Percentiles rank a stretch among this genome's conserved stretches.
Conservation (phyloP, 2,113 vertebrate genomes). For the Bos javanicus region DNA sequence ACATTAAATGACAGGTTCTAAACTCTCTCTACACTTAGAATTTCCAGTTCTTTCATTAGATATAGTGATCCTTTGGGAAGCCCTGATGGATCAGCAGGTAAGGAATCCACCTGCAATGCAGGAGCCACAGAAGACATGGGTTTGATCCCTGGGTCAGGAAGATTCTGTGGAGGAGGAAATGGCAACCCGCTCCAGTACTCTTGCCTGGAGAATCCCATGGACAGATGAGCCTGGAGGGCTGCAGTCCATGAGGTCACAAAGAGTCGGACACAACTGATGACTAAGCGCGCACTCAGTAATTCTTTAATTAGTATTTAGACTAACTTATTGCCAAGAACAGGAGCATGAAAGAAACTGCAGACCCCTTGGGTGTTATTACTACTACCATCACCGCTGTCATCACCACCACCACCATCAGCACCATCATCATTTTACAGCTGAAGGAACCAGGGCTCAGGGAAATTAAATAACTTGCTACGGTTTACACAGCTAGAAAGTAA, state of each 20-base stretch:
- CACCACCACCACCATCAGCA: accelerated
- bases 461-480: not conserved
- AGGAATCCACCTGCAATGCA: not conserved
- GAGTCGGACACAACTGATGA: not conserved
- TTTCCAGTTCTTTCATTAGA: not conserved
- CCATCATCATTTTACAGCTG: not conserved
- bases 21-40: not conserved
- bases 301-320: not conserved
- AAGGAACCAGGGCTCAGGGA: not conserved
- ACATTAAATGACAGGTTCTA: not conserved
- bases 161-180: not conserved
- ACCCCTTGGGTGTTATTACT: not conserved
- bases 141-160: not conserved
- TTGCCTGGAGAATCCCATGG: not conserved
- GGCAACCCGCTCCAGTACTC: not conserved
- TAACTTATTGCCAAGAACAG: not conserved
- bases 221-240: not conserved
- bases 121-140: not conserved
- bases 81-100: not conserved
- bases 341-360: not conserved
- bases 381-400: not conserved
- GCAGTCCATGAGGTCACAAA: not conserved
- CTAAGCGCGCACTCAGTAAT: not conserved
- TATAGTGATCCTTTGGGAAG: not conserved
- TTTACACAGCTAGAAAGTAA: not conserved